phyloP scores from a whole-genome alignment of 2,113 vertebrate genomes.

The Tretioscincus oriximinensis region DNA sequence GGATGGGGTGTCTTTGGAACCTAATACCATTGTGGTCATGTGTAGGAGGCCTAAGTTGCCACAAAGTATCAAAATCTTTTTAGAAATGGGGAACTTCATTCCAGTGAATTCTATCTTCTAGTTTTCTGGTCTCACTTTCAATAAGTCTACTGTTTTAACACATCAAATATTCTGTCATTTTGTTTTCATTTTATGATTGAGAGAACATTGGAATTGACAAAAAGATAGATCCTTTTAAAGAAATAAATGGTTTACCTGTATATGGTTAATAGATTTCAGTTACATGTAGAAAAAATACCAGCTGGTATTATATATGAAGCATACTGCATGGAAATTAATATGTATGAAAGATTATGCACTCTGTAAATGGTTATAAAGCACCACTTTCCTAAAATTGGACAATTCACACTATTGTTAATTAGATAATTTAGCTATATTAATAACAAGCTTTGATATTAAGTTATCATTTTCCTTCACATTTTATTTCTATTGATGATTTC shows the following conservation, averaged over 20 bases:
- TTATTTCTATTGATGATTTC: slow-evolving; percentile 70
- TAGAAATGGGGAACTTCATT: too few relatives aligned
- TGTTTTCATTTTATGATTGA: background rate
- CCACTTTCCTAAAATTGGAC: slow-evolving; percentile 63
- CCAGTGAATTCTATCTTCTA: too few relatives aligned
- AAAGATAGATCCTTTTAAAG: background rate
- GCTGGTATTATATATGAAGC: background rate
- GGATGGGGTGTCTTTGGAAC: too few relatives aligned
- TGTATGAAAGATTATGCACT: slow-evolving; percentile 49
- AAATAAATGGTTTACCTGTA: background rate
- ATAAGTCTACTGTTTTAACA: too few relatives aligned
- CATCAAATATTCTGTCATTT: background rate
- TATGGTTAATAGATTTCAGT: background rate
- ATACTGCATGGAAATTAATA: slow-evolving; percentile 7
- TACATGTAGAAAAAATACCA: slow-evolving; percentile 33
- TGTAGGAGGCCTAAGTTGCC: too few relatives aligned
- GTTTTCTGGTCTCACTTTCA: too few relatives aligned
- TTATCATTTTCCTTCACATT: slow-evolving; percentile 44
- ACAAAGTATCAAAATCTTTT: too few relatives aligned
- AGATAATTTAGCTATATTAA: slow-evolving; percentile 66
- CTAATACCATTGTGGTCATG: too few relatives aligned
- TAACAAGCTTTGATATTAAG: slow-evolving; percentile 60
- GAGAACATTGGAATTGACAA: background rate
- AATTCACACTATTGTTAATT: slow-evolving; percentile 65
- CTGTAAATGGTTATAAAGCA: slow-evolving; percentile 63